Base-by-base conservation (phyloP, 2,888 invertebrate genomes). In the Rotaria macrura region DNA sequence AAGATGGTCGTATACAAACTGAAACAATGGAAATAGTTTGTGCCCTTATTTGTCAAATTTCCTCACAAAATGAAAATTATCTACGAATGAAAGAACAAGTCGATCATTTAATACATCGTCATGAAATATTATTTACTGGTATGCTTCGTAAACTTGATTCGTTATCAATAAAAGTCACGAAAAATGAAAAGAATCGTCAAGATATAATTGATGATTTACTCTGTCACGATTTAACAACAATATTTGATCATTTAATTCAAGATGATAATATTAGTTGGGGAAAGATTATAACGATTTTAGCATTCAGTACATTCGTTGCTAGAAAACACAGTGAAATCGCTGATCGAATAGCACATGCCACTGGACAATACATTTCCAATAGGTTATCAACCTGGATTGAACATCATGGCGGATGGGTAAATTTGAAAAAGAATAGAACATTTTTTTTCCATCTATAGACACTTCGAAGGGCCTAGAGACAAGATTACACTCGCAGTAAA, bases 61-160 rank as follows among this genome's bases (percentile, higher is more conserved):
- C 65, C 34, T 65, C 34, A 34, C 65, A 34, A 65, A 34, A 34
- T 17, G 3, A 34, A 34, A 65, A 65, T 65, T 65, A 65, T 65
- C 12, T 38, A 65, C 65, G 65, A 29, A 65, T 65, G 34, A 65
- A 65, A 65, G 34, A 65, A 20, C 79, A 79, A 43, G 79, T 79
- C 12, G 79, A 79, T 14, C 79, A 20, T 43, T 25, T 79, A 25
- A 79, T n/a, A 25, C 43, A 79, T 79, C 79, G 79, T 10, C 79
- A 79, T 43, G 79, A 79, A 43, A 79, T 79, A n/a, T 43, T 79
- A 23, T 79, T 79, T 79, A 79, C 79, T 25, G 79, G 79, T 17
- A 43, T 79, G 43, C 25, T 43, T n/a, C 43, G 79, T 38, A 79
- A 79, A 79, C 43, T 79, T 43, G 43, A 79, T 79, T 43, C n/a